Base-by-base conservation (phyloP, 2,113 vertebrate genomes). In the Solea senegalensis region DNA sequence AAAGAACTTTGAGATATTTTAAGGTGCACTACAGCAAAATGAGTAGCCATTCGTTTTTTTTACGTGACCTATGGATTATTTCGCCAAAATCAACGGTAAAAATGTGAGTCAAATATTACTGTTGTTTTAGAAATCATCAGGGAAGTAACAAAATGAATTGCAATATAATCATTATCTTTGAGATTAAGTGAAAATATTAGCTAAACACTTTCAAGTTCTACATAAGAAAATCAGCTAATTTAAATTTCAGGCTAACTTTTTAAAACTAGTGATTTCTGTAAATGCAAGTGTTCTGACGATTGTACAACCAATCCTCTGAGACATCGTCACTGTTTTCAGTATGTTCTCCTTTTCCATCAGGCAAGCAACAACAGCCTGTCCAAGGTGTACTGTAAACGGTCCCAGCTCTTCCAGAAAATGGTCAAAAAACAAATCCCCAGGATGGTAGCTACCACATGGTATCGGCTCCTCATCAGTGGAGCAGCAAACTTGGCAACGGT, bases 361-460 rank as follows among this genome's bases (percentile, higher is more conserved):
- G 92, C 94, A 72, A 95, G 93, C 56, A 95, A 87, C 84, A 97
- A 82, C 40, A 96, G 68, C 7, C 93, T 90, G 91, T 97, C 95
- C 86, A 98, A 86, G 63, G 95, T 90, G 59, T 94, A 95, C 89
- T 94, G 95, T 90, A 98, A 87, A 83, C 92, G 92, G 71, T 97
- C 96, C 96, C 95, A 96, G 91, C 96, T 96, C 86, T 95, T 97
- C 97, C 97, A 99, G 88, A 97, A 94, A 10, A 97, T 90, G 85
- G 96, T 88, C 72, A 98, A 90, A 84, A 95, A 76, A 39, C 96
- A 94, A 52, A 96, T 80, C 14, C 95, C 90, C 74, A 98, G 88
- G 74, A 95, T 81, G 0, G 95, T 98, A 80, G 92, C 94, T 61
- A 95, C 90, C 89, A 97, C 89, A 49, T 97, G 97, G 78, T 93